Base-by-base conservation (phyloP, 2,113 vertebrate genomes). In the Grammomys surdaster region DNA sequence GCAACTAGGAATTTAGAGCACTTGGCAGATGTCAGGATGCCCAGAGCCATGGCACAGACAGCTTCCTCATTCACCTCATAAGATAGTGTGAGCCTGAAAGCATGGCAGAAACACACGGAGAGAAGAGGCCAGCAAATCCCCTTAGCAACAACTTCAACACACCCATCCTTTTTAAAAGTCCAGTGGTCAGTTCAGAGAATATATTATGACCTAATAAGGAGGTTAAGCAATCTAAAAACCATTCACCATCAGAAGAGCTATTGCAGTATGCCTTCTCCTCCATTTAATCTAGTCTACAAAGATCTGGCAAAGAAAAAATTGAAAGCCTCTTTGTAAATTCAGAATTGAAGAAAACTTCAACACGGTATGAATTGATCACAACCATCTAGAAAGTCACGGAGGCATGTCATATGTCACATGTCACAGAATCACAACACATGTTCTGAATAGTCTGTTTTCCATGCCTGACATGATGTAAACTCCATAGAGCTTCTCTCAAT, bases 281-380 rank as follows among this genome's bases (percentile, higher is more conserved):
- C 20, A 33, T 90, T 85, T 93, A 88, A 85, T 46, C 51, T 95
- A 0, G 33, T 81, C 60, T 90, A 67, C 84, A 65, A 65, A 14
- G 19, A 72, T 67, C 54, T 85, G 31, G 17, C 17, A 24, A 56
- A 72, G 20, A 70, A 70, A 80, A 40, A 20, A 2, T 46, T 56
- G 13, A 81, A 76, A 84, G 11, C 43, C 67, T 69, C 88, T 75
- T 89, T 75, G 72, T 87, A 75, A 91, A 13, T 63, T 94, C 2
- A 33, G 24, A 95, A 86, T 73, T 65, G 65, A 95, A 69, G 65
- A 48, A 85, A 87, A 89, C 17, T 5, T 93, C 40, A 69, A 8
- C 36, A 5, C 48, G 54, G 69, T 91, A 63, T 72, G 69, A 91
- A 80, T 51, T 88, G 69, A 80, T 78, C 40, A 73, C 56, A 86